Percentiles rank a stretch among this genome's conserved stretches.
Evolutionary conservation across 2,113 vertebrate genomes (phyloP).

Genomic region (Gavia stellata): DNA sequence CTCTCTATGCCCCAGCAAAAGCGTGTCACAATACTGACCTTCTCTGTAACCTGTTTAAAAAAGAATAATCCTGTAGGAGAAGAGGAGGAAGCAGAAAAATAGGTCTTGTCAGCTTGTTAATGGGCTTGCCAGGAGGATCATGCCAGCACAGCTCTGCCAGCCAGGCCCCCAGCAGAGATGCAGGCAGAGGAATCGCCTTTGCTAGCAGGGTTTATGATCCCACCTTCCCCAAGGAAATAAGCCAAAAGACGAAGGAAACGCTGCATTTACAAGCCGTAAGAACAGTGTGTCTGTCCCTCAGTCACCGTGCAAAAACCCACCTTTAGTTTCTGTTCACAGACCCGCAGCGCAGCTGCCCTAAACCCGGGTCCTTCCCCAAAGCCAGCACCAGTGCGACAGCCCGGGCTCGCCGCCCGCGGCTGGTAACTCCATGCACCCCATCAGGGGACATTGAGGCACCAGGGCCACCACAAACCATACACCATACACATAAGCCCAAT

Average conservation of each 20-base stretch:
- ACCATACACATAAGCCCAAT: neutral
- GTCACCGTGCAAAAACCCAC: neutral
- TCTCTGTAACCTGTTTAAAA: neutral
- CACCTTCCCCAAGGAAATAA: neutral
- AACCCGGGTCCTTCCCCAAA: neutral
- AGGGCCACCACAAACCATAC: neutral
- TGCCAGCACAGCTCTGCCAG: neutral
- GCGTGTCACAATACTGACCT: neutral
- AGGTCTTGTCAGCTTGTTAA: neutral
- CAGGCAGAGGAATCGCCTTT: neutral
- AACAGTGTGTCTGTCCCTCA: neutral
- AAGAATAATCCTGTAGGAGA: neutral
- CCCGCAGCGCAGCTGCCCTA: neutral
- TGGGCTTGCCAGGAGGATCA: neutral
- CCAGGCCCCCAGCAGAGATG: neutral
- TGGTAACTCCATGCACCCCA: neutral
- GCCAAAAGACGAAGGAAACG: neutral
- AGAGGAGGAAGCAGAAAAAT: neutral
- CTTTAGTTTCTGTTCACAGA: neutral
- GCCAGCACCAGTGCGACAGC: neutral
- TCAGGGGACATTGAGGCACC: neutral
- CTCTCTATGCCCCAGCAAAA: neutral
- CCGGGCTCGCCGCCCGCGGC: fast-evolving
- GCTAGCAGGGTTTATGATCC: neutral
- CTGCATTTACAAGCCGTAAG: neutral